Evolutionary conservation across 2,888 invertebrate species (phyloP).

Genomic region (Leptopilina syphax): DNA sequence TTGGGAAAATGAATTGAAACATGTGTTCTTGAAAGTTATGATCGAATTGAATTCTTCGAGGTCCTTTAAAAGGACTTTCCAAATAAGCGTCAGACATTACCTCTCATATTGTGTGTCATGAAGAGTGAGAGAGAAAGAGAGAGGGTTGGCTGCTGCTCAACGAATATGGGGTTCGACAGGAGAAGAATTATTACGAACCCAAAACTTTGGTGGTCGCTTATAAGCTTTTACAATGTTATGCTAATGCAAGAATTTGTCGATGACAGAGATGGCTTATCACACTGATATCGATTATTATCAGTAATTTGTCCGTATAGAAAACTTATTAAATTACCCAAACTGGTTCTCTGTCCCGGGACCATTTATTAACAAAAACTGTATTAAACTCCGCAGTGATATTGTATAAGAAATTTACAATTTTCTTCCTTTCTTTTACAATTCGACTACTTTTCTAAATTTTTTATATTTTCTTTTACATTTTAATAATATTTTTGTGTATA

Average conservation of each 20-base stretch:
- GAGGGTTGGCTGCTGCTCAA: background rate
- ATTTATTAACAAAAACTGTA: slow-evolving; percentile 24
- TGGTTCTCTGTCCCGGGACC: slow-evolving; percentile 37
- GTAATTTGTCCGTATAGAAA: slow-evolving; percentile 51
- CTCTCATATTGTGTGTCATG: slow-evolving; percentile 14
- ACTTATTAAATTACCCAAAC: slow-evolving; percentile 54
- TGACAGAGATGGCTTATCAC: slow-evolving; percentile 46
- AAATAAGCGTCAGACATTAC: slow-evolving; percentile 6
- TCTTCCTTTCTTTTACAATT: background rate
- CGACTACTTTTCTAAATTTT: too few relatives aligned
- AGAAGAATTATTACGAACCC: slow-evolving; percentile 39
- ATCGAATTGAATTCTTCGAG: slow-evolving; percentile 33
- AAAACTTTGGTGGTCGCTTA: slow-evolving; percentile 33
- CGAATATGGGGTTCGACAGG: slow-evolving; percentile 28
- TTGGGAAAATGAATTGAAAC: background rate
- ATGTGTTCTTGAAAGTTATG: slow-evolving; percentile 35
- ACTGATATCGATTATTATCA: slow-evolving; percentile 51
- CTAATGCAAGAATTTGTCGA: slow-evolving; percentile 52
- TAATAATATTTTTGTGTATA: too few relatives aligned
- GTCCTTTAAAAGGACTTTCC: slow-evolving; percentile 19
- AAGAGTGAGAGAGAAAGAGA: background rate
- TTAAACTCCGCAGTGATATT: background rate
- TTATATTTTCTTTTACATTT: too few relatives aligned
- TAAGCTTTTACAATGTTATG: slow-evolving; percentile 53
- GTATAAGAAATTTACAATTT: background rate